A percentile compares a stretch with the other conserved stretches of the same genome.
These are phyloP conservation scores for Nomada ruficornis DNA, from an alignment of 2,888 invertebrate species.

Conservation along the genomic window DNA sequence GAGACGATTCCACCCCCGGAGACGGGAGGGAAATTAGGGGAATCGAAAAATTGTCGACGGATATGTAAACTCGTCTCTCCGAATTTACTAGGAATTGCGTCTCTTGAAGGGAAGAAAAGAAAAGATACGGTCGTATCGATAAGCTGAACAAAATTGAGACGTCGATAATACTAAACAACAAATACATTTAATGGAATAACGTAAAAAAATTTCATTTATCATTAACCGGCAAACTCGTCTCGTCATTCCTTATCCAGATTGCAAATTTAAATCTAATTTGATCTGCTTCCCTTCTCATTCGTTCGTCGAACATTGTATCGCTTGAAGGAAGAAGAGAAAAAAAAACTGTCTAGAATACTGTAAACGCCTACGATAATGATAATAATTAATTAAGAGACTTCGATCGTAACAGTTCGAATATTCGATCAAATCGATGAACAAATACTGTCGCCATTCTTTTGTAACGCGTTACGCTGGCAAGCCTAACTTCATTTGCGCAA, in stretches of 20 bases:
- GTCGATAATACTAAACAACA: background rate
- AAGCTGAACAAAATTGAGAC: background rate
- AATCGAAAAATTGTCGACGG: background rate
- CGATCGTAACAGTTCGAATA: background rate
- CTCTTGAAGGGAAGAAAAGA: background rate
- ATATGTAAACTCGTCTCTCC: no score
- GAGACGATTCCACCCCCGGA: no score
- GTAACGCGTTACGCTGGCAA: background rate
- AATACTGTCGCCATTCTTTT: background rate
- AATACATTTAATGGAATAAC: constrained; percentile 9
- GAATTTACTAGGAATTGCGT: no score
- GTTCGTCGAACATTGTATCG: background rate
- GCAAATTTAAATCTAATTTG: background rate
- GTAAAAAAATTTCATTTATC: background rate
- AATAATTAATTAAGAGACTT: background rate
- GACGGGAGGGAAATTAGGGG: background rate
- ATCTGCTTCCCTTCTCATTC: constrained; percentile 2
- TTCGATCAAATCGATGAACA: background rate
- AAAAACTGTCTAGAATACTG: constrained; percentile 51
- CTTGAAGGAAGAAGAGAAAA: background rate
- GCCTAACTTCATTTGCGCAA: background rate
- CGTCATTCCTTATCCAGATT: constrained; percentile 6
- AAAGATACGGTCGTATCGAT: background rate
- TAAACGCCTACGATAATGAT: constrained; percentile 7
- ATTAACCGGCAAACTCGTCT: constrained; percentile 2